A percentile compares a stretch with the other conserved stretches of the same genome.
Conservation (phyloP, 2,888 invertebrate genomes). For the Troides aeacus region DNA sequence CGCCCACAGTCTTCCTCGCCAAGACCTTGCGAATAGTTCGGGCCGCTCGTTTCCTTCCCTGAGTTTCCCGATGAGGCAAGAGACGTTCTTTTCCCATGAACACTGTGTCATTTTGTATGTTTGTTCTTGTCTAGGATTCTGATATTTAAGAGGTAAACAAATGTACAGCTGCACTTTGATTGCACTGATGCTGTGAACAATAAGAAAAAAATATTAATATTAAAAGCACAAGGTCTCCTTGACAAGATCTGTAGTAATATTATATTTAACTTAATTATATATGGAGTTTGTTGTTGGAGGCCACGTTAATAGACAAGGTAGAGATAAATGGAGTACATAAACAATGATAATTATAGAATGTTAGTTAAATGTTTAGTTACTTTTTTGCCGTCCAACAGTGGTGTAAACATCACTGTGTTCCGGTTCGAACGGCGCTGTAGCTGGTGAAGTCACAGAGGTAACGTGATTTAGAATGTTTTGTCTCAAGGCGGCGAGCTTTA, state of each 20-base stretch:
- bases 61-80: conserved; percentile 55
- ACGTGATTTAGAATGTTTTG: no score
- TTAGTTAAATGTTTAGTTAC: not conserved
- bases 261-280: not conserved
- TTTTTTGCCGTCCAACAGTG: not conserved
- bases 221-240: not conserved
- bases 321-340: not conserved
- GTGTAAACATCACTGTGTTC: no score
- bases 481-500: no score
- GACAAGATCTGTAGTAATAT: no score
- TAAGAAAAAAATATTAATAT: conserved; percentile 11
- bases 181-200: conserved; percentile 36
- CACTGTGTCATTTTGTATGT: conserved; percentile 46
- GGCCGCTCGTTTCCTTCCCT: conserved; percentile 50
- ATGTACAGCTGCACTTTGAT: conserved; percentile 19
- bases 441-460: no score
- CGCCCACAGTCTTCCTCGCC: conserved; percentile 53
- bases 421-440: no score
- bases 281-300: not conserved
- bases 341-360: not conserved
- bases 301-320: not conserved
- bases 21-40: conserved; percentile 57
- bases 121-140: not conserved
- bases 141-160: conserved; percentile 1
- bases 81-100: conserved; percentile 50